These are phyloP conservation scores for Alviniconcha marisindica DNA, from an alignment of 1,140 invertebrate species.

Conservation along the genomic window DNA sequence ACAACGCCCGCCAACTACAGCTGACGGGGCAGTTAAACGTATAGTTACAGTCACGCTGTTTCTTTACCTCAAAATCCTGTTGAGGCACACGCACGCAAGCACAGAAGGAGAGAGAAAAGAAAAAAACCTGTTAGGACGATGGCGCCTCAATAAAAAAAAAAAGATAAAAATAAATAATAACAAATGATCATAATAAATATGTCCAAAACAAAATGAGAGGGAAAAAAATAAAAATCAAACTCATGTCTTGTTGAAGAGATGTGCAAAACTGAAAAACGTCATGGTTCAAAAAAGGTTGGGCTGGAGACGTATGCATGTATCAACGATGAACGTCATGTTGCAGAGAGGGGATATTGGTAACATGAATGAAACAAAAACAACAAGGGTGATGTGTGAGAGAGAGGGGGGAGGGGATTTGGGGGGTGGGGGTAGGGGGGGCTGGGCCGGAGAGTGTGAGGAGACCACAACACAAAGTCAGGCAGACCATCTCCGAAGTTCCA, in stretches of 20 bases:
- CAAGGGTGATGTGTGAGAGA: slow-evolving; percentile 5
- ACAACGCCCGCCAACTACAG: slow-evolving; percentile 13
- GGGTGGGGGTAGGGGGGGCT: neutral
- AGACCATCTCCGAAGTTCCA: slow-evolving; percentile 49
- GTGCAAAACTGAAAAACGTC: too few relatives aligned
- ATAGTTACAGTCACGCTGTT: slow-evolving; percentile 29
- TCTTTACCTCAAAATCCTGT: slow-evolving; percentile 45
- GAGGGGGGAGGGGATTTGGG: neutral
- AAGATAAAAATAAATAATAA: slow-evolving; percentile 20
- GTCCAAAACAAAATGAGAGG: slow-evolving; percentile 12
- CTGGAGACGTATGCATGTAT: neutral
- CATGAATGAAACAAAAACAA: slow-evolving; percentile 16
- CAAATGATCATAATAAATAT: slow-evolving; percentile 18
- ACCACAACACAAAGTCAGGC: slow-evolving; percentile 42
- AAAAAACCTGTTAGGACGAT: slow-evolving; percentile 42
- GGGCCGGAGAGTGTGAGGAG: slow-evolving; percentile 32
- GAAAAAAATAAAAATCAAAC: slow-evolving; percentile 21
- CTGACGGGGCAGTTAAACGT: slow-evolving; percentile 9
- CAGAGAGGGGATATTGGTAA: neutral
- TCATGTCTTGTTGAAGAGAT: neutral
- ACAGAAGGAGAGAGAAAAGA: slow-evolving; percentile 39
- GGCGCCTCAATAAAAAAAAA: neutral
- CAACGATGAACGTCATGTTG: neutral
- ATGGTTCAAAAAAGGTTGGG: neutral
- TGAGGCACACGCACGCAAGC: slow-evolving; percentile 38